Conservation (phyloP, 2,888 invertebrate species). For the Therioaphis trifolii region DNA sequence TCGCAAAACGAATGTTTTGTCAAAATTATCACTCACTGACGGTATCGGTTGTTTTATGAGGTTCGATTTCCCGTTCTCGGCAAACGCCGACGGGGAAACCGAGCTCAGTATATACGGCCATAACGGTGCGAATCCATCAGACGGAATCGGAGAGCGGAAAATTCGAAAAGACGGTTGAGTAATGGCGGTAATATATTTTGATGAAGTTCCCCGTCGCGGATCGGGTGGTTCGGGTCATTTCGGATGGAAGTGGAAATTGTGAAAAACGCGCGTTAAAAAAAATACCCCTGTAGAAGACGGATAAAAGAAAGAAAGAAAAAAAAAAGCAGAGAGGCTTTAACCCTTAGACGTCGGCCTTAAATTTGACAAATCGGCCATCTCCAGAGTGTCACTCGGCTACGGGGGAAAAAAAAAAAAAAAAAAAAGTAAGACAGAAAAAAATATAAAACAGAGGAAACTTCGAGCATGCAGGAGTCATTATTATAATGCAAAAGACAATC, state of each 20-base stretch:
- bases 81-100: background rate
- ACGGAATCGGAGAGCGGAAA: conserved; percentile 60
- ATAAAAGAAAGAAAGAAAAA: conserved; percentile 35
- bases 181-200: conserved; percentile 61
- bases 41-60: conserved; percentile 58
- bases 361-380: conserved; percentile 63
- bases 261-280: conserved; percentile 59
- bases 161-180: conserved; percentile 62
- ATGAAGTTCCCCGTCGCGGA: conserved; percentile 53
- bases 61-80: conserved; percentile 51
- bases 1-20: conserved; percentile 54
- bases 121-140: conserved; percentile 60
- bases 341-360: conserved; percentile 60
- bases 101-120: conserved; percentile 14
- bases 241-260: conserved; percentile 60
- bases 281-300: conserved; percentile 32
- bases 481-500: conserved; percentile 51
- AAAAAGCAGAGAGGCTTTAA: conserved; percentile 40
- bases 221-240: conserved; percentile 43
- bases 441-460: conserved; percentile 26
- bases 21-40: conserved; percentile 47
- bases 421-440: conserved; percentile 8
- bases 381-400: conserved; percentile 42
- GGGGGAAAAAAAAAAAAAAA: background rate
- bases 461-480: conserved; percentile 22